Evolutionary conservation across 2,113 vertebrate species (phyloP), one percentile per base, ranked within the genome.

Genomic region (Motacilla tschutschensis): DNA sequence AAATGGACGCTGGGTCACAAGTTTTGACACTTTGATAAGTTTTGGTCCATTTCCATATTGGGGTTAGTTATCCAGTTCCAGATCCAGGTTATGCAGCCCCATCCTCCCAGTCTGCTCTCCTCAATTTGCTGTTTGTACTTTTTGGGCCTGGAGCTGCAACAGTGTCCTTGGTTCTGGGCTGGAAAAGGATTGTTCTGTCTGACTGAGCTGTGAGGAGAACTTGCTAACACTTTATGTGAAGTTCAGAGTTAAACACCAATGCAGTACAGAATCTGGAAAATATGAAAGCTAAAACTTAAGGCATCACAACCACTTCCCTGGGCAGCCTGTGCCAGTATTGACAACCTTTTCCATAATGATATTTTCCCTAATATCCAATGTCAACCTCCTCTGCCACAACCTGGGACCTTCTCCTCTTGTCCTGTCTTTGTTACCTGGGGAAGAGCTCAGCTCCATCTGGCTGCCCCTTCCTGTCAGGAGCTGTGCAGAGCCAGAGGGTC

Each of bases 401-500:
- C 1, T 25, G 13, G 17, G 43, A 4, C 5, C 24, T 20, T 58
- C 43, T 13, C 7, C 31, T 71, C 10, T 38, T 38, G 7, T 44
- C 24, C n/a, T 51, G 7, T 44, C 19, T 44, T 25, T 72, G n/a
- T 50, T 38, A 3, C 8, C 1, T 5, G 5, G 7, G 17, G 22
- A 22, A 58, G 44, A 79, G 16, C 19, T 48, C 19, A 36, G 6
- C 13, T 22, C 50, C 48, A 12, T 0, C 15, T 0, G 1, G 10
- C 44, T 57, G 28, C 19, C 2, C 10, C 36, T 18, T 72, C 75
- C 51, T 58, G 16, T 2, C 44, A 65, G 66, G 29, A 53, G 4
- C 0, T 66, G 46, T 33, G 31, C 2, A 59, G 33, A 53, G 28
- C 2, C 2, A 66, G 0, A 46, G 2, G 6, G 1, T 10, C 3